Conservation (phyloP, 2,888 invertebrate genomes). For the Hydriomena furcata region DNA sequence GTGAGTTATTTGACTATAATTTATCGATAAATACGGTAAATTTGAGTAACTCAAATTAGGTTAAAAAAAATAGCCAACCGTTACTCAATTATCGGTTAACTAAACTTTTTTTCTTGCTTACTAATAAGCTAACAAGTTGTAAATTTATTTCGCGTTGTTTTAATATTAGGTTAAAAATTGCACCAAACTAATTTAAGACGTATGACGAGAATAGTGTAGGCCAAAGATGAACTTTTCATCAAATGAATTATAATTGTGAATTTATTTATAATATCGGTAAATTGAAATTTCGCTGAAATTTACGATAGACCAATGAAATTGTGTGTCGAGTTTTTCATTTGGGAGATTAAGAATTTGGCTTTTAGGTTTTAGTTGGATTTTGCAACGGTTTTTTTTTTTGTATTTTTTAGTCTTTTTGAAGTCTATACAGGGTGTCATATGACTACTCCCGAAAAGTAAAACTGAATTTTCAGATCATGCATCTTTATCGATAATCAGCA, state of each 20-base stretch:
- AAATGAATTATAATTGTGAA: constrained; percentile 74
- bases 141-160: constrained; percentile 23
- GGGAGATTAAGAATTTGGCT: constrained; percentile 7
- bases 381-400: constrained; percentile 37
- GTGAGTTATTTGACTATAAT: constrained; percentile 5
- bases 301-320: too few species aligned
- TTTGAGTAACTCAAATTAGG: too few species aligned
- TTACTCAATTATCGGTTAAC: neutral
- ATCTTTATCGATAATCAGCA: too few species aligned
- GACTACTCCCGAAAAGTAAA: too few species aligned
- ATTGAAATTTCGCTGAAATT: constrained; percentile 22
- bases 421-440: too few species aligned
- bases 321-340: neutral
- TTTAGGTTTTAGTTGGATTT: constrained; percentile 20
- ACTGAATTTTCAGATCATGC: too few species aligned
- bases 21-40: too few species aligned
- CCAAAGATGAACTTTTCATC: constrained; percentile 80
- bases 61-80: constrained; percentile 3
- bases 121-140: constrained; percentile 34
- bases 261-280: constrained; percentile 64
- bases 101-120: constrained; percentile 9
- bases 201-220: constrained; percentile 68
- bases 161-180: constrained; percentile 36
- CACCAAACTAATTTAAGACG: constrained; percentile 68
- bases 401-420: constrained; percentile 3